Base-by-base conservation (phyloP, 1,140 invertebrate genomes). In the Atopsyche davidsoni region DNA sequence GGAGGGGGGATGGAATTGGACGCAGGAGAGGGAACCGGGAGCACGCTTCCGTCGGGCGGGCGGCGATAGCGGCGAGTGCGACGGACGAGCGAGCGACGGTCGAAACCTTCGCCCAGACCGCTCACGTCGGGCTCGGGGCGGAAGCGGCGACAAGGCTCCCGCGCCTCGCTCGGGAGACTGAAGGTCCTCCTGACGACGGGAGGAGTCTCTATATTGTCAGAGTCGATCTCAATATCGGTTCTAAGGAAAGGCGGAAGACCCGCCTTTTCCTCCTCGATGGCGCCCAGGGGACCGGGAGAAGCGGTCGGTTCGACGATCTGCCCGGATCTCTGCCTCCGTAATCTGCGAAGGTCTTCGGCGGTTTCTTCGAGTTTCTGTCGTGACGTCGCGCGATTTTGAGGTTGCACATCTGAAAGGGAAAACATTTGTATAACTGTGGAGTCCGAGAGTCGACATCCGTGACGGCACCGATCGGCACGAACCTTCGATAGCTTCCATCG, bases 151-250 rank as follows among this genome's bases (percentile, higher is more conserved):
- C 76, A 79, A 56, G 78, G 73, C 73, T 83, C 64, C 67, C 73
- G 62, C 40, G 65, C 64, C 40, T 83, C 81, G 31, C 76, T 75
- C 0, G 80, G 77, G 9, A 80, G 77, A 51, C 76, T 79, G 60
- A 85, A 82, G 2, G 81, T 67, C 60, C 83, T 79, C 45, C 89
- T 75, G 9, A 82, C 85, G 0, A 82, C 84, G 1, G 89, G 89
- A 3, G 89, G 89, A 3, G 89, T 92, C 74, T 92, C 89, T 13
- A 92, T 88, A 57, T 93, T 93, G 56, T 93, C 89, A 2, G 87
- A 87, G 64, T 93, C 89, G 9, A 92, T 89, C 62, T 92, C 88
- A 18, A 87, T 82, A 51, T 58, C 62, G 57, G 56, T 59, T 45
- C 59, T 61, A 58, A 40, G 46, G 61, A 36, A 23, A 62, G 64